phyloP scores from a whole-genome alignment of 2,888 invertebrate species.

The Tetropium fuscum region DNA sequence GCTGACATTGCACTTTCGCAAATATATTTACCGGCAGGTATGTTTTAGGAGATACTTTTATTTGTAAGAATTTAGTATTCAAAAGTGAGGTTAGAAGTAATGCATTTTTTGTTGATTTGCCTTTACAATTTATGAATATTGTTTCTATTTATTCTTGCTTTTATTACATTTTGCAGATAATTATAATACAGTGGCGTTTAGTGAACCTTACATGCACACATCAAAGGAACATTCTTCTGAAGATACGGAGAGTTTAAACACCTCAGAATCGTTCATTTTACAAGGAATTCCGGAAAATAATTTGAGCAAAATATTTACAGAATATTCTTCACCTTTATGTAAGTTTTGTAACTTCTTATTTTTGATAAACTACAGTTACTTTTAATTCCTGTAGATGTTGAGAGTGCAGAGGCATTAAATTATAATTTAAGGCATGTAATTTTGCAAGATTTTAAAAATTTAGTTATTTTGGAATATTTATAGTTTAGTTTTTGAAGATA shows the following conservation, averaged over 20 bases:
- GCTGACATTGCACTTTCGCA: too few species aligned
- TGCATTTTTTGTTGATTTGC: too few species aligned
- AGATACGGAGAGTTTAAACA: conserved; percentile 1
- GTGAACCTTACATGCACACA: too few species aligned
- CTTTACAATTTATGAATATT: too few species aligned
- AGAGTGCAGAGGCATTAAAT: neutral
- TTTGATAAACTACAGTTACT: neutral
- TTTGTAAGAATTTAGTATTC: too few species aligned
- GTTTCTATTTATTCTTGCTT: too few species aligned
- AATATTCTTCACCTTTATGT: neutral
- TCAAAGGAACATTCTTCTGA: neutral
- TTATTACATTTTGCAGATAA: too few species aligned
- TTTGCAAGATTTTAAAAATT: neutral
- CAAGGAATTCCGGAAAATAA: neutral
- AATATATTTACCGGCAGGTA: too few species aligned
- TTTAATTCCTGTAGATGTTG: neutral
- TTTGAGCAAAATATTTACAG: neutral
- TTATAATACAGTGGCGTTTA: too few species aligned
- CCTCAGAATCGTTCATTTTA: neutral
- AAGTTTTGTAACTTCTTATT: neutral
- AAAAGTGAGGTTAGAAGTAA: too few species aligned
- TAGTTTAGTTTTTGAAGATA: neutral
- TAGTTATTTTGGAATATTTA: neutral
- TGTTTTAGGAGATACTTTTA: too few species aligned
- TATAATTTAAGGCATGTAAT: too few species aligned